Conservation (phyloP, 2,888 invertebrate species). For the Hemicrepidius hirtus region DNA sequence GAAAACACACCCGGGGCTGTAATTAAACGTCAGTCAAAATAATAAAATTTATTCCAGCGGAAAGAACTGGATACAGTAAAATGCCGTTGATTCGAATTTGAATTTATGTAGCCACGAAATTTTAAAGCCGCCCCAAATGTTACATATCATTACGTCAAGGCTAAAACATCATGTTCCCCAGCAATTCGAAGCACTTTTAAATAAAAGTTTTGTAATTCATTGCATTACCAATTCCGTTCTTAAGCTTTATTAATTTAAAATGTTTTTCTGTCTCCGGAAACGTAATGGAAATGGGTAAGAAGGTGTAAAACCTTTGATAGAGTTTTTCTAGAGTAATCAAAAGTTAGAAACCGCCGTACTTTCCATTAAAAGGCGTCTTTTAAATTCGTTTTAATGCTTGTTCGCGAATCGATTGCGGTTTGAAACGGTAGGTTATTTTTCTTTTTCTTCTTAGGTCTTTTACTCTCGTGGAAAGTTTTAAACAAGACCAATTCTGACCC, state of each 20-base stretch:
- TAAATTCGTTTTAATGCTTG: constrained; percentile 54
- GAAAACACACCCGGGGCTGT: constrained; percentile 20
- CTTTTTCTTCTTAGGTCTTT: constrained; percentile 34
- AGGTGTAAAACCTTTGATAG: constrained; percentile 51
- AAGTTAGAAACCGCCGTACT: constrained; percentile 47
- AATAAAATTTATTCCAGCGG: constrained; percentile 35
- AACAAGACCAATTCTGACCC: constrained; percentile 17
- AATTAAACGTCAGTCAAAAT: constrained; percentile 42
- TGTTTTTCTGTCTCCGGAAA: constrained; percentile 28
- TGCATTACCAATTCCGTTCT: constrained; percentile 1
- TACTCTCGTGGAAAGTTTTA: constrained; percentile 19
- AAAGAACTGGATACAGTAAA: constrained; percentile 31
- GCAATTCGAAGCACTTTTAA: not conserved
- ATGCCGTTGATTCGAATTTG: constrained; percentile 14
- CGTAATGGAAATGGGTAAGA: constrained; percentile 37
- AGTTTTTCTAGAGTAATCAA: constrained; percentile 47
- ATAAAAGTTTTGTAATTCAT: constrained; percentile 7
- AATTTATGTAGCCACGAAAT: constrained; percentile 4
- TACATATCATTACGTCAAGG: too few species aligned
- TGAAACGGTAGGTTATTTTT: constrained; percentile 42
- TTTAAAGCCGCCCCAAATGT: not conserved
- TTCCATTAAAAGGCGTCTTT: constrained; percentile 49
- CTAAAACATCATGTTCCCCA: not conserved
- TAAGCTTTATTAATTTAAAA: constrained; percentile 29
- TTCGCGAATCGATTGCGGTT: constrained; percentile 51